Base-by-base conservation (phyloP, 2,797 vertebrate genomes). In the Tolypeutes matacus region DNA sequence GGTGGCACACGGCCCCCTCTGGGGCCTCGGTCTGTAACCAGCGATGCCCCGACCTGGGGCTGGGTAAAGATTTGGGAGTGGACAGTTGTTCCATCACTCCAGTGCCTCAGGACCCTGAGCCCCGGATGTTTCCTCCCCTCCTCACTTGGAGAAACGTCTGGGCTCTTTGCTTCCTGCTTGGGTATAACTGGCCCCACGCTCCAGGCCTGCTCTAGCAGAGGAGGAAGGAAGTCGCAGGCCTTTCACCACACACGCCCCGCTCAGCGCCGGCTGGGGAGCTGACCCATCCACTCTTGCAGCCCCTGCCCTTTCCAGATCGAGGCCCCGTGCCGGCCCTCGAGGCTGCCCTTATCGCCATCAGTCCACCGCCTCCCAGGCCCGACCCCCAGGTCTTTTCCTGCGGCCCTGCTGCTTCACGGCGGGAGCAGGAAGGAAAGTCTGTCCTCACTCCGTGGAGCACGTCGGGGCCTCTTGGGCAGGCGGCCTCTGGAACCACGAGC, bases 71-170 rank as follows among this genome's bases (percentile, higher is more conserved):
- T 20, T 46, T 7, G 8, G 7, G 89, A 36, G 83, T 5, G 42
- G 42, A 82, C 17, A 21, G 49, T 14, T 17, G 1, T 11, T 29
- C 56, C 70, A 27, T 36, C 46, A 46, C 72, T 29, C 75, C 69
- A n/a, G 7, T 0, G 36, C 67, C 53, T 62, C 39, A 18, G 73
- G 93, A 89, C 77, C 88, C 90, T n/a, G 86, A 85, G 72, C 86
- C 87, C 72, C 53, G 89, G 78, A 69, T 80, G 95, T 91, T 73
- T 85, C 95, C 91, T 97, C 95, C 92, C 96, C 94, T 96, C 92
- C 90, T 95, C 90, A 85, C 94, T 93, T 69, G 90, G 34, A 93
- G 90, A 95, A 95, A 60, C 31, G 72, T 53, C 90, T 76, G 31
- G 42, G 84, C 69, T 85, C 84, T 90, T 94, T 84, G 92, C 69